Base-by-base conservation (phyloP, 2,797 vertebrate genomes). In the Capromys pilorides region DNA sequence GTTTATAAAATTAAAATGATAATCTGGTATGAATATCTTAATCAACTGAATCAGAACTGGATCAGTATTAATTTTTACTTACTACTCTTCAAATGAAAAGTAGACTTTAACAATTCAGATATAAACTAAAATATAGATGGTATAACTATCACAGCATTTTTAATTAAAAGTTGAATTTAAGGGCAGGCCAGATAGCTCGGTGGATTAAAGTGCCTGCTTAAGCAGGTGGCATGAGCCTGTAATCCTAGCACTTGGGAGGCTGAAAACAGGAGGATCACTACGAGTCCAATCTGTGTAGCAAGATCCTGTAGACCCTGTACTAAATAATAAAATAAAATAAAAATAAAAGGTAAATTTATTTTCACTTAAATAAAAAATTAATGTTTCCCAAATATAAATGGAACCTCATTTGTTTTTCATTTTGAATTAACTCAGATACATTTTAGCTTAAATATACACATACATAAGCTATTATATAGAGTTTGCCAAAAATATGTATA, bases 41-140 rank as follows among this genome's bases (percentile, higher is more conserved):
- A 64, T 77, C 51, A 91, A 78, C 6, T 73, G 92, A 81, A 61
- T 66, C 66, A 59, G 54, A 31, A 85, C 4, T 71, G 9, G 26
- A 45, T 92, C 22, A 81, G 49, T 71, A 93, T 13, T 75, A 81
- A 62, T 41, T 93, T 95, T 90, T 49, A 54, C 73, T 45, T 75
- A 91, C 66, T 77, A 86, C 71, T 93, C 62, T 33, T 73, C 6
- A 91, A 93, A 89, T 77, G 45, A 86, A 90, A 90, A 96, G n/a
- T 16, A 81, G 51, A 90, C n/a, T 73, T 83, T 78, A 61, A 80
- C 54, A 94, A 61, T 89, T 92, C 31, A 91, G n/a, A 83, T 57
- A 9, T 41, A 82, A 92, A 73, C 31, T 88, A 64, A 49, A 90
- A 92, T 18, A 18, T 3, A 94, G 39, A 24, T 73, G 86, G 13